Percentiles rank a stretch among this genome's conserved stretches.
phyloP scores from a whole-genome alignment of 1,140 invertebrate genomes.

The Saxidomus purpurata region DNA sequence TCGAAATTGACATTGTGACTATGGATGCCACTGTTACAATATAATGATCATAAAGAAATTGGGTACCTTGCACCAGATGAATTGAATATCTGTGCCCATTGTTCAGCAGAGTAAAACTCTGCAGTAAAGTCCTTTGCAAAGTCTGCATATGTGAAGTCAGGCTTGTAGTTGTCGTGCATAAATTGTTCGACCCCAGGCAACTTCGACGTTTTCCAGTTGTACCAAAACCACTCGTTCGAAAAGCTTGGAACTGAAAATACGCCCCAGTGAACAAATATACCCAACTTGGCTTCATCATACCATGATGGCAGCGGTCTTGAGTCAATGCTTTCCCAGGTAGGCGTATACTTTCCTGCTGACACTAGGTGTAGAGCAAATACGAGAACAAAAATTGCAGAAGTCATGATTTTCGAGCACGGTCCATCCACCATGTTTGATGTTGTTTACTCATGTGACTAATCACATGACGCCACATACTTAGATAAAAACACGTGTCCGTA shows the following conservation, averaged over 20 bases:
- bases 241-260: constrained; percentile 84
- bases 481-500: no score
- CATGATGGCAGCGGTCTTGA: constrained; percentile 70
- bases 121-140: constrained; percentile 77
- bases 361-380: neutral
- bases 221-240: constrained; percentile 80
- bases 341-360: constrained; percentile 52
- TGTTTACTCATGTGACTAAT: neutral
- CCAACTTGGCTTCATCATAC: constrained; percentile 85
- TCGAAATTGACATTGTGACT: no score
- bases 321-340: constrained; percentile 68
- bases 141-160: constrained; percentile 78
- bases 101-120: constrained; percentile 73
- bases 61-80: constrained; percentile 75
- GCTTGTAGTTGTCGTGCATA: constrained; percentile 77
- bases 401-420: neutral
- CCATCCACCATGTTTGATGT: neutral
- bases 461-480: neutral
- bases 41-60: no score
- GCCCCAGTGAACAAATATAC: constrained; percentile 86
- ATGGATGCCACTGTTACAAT: no score
- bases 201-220: constrained; percentile 75
- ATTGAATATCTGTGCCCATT: constrained; percentile 74
- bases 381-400: neutral
- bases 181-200: constrained; percentile 65